These are phyloP conservation scores for Tribolium castaneum DNA, from an alignment of 1,140 invertebrate genomes.

Conservation along the genomic window DNA sequence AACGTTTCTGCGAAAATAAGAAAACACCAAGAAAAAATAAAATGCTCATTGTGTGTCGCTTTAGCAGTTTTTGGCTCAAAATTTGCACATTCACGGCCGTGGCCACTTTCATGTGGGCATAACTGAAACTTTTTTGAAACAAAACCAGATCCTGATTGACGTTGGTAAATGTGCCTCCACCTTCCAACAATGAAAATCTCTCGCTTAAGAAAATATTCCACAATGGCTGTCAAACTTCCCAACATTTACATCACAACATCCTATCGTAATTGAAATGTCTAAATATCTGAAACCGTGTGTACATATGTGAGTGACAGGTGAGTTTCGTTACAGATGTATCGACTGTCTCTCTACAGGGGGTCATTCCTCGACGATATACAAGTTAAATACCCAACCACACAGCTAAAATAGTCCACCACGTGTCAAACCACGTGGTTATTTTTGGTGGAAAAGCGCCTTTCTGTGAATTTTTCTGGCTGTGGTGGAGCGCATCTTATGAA, in stretches of 20 bases:
- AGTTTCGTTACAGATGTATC: conserved; percentile 27
- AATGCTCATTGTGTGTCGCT: background rate
- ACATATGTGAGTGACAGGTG: conserved; percentile 15
- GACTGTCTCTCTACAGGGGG: conserved; percentile 23
- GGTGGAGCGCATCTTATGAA: background rate
- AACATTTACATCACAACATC: conserved; percentile 30
- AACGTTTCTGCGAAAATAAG: background rate
- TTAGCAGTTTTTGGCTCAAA: no score
- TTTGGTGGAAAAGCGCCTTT: background rate
- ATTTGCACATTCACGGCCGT: background rate
- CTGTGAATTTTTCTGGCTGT: background rate
- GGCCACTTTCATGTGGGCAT: background rate
- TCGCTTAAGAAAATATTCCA: conserved; percentile 10
- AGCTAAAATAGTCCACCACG: conserved; percentile 30
- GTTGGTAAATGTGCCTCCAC: background rate
- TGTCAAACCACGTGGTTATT: conserved; percentile 15
- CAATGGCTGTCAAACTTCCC: conserved; percentile 11
- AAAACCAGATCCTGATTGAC: background rate
- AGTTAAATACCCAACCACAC: conserved; percentile 3
- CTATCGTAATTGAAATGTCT: conserved; percentile 26
- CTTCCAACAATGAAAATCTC: conserved; percentile 10
- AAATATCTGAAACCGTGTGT: conserved; percentile 1
- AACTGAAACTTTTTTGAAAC: background rate
- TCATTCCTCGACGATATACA: background rate
- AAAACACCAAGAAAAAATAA: background rate